Evolutionary conservation across 2,113 vertebrate species (phyloP).

Genomic region (Sminthopsis crassicaudata): DNA sequence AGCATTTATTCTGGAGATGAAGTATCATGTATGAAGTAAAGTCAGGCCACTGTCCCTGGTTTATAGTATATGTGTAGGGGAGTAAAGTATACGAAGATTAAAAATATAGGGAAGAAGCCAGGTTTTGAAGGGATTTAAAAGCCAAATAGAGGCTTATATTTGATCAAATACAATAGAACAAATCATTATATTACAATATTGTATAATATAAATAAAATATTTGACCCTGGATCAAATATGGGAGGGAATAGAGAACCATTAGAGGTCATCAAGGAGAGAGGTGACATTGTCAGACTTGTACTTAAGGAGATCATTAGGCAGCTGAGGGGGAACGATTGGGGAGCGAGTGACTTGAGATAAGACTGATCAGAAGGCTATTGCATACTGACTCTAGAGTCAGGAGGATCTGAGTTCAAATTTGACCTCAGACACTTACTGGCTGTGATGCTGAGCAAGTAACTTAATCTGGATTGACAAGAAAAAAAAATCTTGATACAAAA

Average conservation of each 20-base stretch:
- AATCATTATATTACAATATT: neutral
- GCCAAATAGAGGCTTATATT: neutral
- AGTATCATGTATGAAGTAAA: neutral
- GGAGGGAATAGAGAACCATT: neutral
- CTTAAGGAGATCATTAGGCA: neutral
- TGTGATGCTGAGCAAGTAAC: neutral
- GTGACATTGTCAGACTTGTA: neutral
- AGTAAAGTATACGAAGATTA: neutral
- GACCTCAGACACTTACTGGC: neutral
- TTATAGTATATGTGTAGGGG: neutral
- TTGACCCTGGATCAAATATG: neutral
- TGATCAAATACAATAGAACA: neutral
- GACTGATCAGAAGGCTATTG: neutral
- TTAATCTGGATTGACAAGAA: neutral
- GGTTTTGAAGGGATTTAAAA: neutral
- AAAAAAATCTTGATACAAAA: too few species aligned
- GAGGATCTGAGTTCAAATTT: neutral
- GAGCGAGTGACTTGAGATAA: neutral
- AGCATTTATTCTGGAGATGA: neutral
- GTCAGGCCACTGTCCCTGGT: neutral
- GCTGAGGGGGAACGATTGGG: neutral
- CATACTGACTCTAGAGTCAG: neutral
- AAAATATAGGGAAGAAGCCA: neutral
- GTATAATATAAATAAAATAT: neutral
- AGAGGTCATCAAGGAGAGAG: neutral